These are phyloP conservation scores for Chironomus striatipennis DNA, from an alignment of 1,140 invertebrate genomes.

Conservation along the genomic window DNA sequence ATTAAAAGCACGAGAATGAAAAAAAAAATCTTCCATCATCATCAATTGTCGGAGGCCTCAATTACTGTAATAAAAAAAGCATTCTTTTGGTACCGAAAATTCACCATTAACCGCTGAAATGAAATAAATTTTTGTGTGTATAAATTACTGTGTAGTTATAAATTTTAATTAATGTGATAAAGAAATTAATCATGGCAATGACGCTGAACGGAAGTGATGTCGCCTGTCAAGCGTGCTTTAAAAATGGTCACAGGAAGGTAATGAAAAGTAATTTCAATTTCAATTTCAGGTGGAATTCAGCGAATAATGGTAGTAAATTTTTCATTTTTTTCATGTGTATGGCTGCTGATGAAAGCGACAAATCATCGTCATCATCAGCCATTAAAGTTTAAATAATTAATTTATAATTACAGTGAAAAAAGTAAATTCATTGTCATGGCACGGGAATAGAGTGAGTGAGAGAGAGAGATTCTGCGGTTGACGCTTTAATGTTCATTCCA, in stretches of 20 bases:
- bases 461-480: not conserved
- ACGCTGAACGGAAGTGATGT: constrained; percentile 5
- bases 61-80: not conserved
- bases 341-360: not conserved
- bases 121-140: not conserved
- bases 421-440: too few species aligned
- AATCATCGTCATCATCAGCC: constrained; percentile 1
- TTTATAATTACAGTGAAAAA: not conserved
- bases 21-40: not conserved
- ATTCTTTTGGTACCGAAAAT: not conserved
- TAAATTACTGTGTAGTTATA: constrained; percentile 8
- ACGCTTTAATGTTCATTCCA: not conserved
- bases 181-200: constrained; percentile 13
- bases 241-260: not conserved
- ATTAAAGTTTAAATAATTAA: not conserved
- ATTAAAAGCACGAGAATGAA: not conserved
- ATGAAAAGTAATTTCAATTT: too few species aligned
- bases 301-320: too few species aligned
- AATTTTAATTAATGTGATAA: constrained; percentile 15
- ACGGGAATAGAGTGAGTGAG: too few species aligned
- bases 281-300: too few species aligned
- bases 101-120: not conserved
- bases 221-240: not conserved
- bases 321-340: too few species aligned
- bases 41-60: not conserved